Evolutionary conservation across 2,888 invertebrate species (phyloP), one percentile per base, ranked within the genome.

Genomic region (Zele albiditarsus): DNA sequence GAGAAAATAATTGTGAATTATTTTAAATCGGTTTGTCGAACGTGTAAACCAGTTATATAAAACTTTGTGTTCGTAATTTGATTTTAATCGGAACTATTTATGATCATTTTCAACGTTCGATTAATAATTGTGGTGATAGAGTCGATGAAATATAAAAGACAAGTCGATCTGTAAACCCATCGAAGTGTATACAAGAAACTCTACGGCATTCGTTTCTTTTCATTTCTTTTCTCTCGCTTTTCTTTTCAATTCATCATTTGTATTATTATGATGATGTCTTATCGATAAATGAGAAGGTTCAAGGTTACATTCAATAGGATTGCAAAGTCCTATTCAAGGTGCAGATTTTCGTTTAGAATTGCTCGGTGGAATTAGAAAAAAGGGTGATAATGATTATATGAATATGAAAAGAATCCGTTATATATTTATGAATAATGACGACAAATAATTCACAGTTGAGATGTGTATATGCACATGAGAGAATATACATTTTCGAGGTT

Each of bases 401-500:
- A 66, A 46, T 42, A 66, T 66, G 27, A 46, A 46, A 31, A 28
- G 20, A 12, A 23, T 0, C 25, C 1, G 33, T 20, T 6, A 12
- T 65, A 14, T 20, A 4, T 38, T 38, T 6, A 28, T 60, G 60
- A 65, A 49, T 42, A 53, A 53, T 49, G 20, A 53, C 4, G 28
- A 57, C 63, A 60, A 74, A 74, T 23, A 20, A 53, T n/a, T 20
- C 20, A 71, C 49, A 62, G 33, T 53, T 63, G 23, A 16, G 38
- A 42, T n/a, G 33, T 69, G 57, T 57, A 27, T 49, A 27, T 60
- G 33, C n/a, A 67, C n/a, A 31, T 23, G 49, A 58, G 46, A 60
- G 12, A 42, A 20, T 58, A 58, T 49, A 58, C 57, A 69, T 72
- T 72, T 63, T 42, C 60, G 65, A 65, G 72, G 58, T 69, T 75